These are phyloP conservation scores for Tholera decimalis DNA, from an alignment of 2,888 invertebrate species.

Conservation along the genomic window DNA sequence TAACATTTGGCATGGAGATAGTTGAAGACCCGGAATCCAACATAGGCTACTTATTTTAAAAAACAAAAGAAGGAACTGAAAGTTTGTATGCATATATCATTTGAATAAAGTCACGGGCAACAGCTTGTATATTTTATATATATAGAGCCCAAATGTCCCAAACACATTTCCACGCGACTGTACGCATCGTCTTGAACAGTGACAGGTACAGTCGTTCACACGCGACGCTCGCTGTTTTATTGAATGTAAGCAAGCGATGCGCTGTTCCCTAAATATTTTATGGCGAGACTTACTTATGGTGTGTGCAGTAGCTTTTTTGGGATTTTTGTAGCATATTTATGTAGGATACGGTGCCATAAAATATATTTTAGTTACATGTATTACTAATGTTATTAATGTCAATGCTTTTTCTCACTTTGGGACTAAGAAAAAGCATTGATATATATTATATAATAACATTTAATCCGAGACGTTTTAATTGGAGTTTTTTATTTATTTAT, in stretches of 20 bases:
- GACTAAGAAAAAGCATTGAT: too few relatives aligned
- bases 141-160: not conserved
- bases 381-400: not conserved
- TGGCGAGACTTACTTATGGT: constrained; percentile 2
- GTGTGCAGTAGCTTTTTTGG: constrained; percentile 11
- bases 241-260: constrained; percentile 52
- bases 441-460: too few relatives aligned
- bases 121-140: too few relatives aligned
- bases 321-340: not conserved
- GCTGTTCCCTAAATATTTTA: constrained; percentile 32
- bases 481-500: too few relatives aligned
- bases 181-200: constrained; percentile 23
- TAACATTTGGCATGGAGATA: too few relatives aligned
- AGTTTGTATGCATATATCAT: too few relatives aligned
- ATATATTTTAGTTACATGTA: not conserved
- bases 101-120: too few relatives aligned
- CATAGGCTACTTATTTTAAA: too few relatives aligned
- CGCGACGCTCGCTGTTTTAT: constrained; percentile 47
- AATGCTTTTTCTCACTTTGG: too few relatives aligned
- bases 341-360: not conserved
- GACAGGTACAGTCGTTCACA: constrained; percentile 51
- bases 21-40: too few relatives aligned
- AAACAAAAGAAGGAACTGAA: too few relatives aligned
- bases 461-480: too few relatives aligned
- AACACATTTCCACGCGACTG: constrained; percentile 20